Percentiles rank a stretch among this genome's conserved stretches.
Evolutionary conservation across 2,888 invertebrate genomes (phyloP).

Genomic region (Chironomus tentans): DNA sequence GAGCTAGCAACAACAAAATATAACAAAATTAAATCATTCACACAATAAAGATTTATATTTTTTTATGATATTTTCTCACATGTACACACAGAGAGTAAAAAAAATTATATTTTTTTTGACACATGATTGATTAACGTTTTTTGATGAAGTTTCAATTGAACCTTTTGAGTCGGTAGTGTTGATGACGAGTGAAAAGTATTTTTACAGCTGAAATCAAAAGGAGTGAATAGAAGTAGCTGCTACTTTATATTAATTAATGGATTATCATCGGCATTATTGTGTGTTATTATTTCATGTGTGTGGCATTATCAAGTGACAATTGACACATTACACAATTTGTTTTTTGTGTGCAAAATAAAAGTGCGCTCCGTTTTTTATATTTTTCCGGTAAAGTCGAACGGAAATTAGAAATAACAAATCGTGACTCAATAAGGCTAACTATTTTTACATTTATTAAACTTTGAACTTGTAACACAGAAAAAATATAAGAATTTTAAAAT

Average conservation of each 20-base stretch:
- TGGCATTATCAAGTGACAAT: not conserved
- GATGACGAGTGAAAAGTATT: slow-evolving; percentile 10
- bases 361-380: no score
- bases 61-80: slow-evolving; percentile 4
- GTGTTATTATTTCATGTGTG: not conserved
- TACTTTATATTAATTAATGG: slow-evolving; percentile 14
- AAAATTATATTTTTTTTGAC: slow-evolving; percentile 8
- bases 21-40: slow-evolving; percentile 13
- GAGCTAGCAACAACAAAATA: not conserved
- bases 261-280: not conserved
- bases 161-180: not conserved
- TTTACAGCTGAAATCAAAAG: not conserved
- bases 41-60: slow-evolving; percentile 8
- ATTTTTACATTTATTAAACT: no score
- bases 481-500: not conserved
- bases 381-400: not conserved
- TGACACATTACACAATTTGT: no score
- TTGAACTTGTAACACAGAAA: not conserved
- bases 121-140: slow-evolving; percentile 24
- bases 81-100: not conserved
- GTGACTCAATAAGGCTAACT: not conserved
- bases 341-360: not conserved
- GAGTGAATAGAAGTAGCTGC: not conserved
- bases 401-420: not conserved
- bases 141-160: slow-evolving; percentile 22